Evolutionary conservation across 2,888 invertebrate genomes (phyloP), one percentile per base, ranked within the genome.

Genomic region (Eutolmus rufibarbis): DNA sequence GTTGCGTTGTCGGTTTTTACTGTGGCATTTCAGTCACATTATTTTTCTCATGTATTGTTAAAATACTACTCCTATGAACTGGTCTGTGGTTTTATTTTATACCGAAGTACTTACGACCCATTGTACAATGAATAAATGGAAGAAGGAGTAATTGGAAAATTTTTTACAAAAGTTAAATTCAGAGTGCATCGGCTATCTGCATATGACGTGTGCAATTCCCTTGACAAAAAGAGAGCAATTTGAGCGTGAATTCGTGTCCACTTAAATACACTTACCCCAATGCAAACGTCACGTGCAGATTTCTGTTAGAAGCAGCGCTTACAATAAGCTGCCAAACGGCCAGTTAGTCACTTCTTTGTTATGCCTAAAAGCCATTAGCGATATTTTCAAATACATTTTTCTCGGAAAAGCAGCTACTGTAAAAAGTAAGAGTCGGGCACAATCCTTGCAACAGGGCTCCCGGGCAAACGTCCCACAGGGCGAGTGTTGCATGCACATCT

Each of bases 311-410:
- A 84, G 66, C 66, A 74, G 46, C 9, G 14, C 23, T 66, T 23
- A 66, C 31, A 37, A 84, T 84, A 23, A 74, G 40, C 84, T 84
- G 84, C 74, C 57, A 84, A 84, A 84, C 84, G 84, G 84, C 84
- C 84, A 84, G 84, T 84, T 84, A 84, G 84, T 84, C 84, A 84
- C 57, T 84, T 40, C 81, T 51, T 84, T 84, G 84, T 84, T 84
- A 28, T 84, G 84, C 40, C 34, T 43, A 19, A 46, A 84, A 74
- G 23, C 57, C 84, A 84, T 84, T 84, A 84, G 23, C 84, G 84
- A 23, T 74, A 74, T 57, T 84, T 82, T 82, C n/a, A 37, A 56
- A 82, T 34, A 56, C 23, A 57, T 56, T 82, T 51, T 56, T 16
- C 57, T 34, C 12, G 66, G 23, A 66, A 66, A 66, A 23, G 28